Conservation (phyloP, 2,888 invertebrate species). For the Helobdella robusta region DNA sequence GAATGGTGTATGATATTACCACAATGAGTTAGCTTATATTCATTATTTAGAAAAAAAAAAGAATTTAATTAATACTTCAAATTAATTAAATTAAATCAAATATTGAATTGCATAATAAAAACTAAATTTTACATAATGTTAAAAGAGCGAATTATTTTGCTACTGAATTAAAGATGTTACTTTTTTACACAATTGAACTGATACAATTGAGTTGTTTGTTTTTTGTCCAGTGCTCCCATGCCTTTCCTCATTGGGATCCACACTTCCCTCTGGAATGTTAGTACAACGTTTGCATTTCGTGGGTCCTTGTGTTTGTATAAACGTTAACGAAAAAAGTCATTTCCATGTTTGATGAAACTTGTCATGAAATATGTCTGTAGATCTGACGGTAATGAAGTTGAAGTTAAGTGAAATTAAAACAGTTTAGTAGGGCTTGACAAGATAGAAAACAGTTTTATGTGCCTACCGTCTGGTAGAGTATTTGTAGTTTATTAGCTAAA, state of each 20-base stretch:
- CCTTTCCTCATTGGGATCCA: constrained; percentile 94
- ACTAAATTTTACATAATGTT: too few relatives aligned
- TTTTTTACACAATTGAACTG: not conserved
- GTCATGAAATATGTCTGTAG: too few relatives aligned
- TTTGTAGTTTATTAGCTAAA: not conserved
- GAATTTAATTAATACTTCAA: not conserved
- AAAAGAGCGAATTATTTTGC: too few relatives aligned
- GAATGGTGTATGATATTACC: too few relatives aligned
- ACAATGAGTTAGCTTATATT: too few relatives aligned
- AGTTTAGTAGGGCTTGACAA: too few relatives aligned
- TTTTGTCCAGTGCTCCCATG: constrained; percentile 70
- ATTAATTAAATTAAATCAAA: not conserved
- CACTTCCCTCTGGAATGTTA: constrained; percentile 68
- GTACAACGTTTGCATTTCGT: too few relatives aligned
- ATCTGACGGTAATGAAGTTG: too few relatives aligned
- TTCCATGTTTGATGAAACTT: not conserved
- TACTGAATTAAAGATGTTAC: too few relatives aligned
- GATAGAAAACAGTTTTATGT: not conserved
- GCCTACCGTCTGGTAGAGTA: not conserved
- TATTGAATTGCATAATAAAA: too few relatives aligned
- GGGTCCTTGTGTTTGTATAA: constrained; percentile 30
- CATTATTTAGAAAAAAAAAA: too few relatives aligned
- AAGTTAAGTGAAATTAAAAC: too few relatives aligned
- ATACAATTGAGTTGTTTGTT: constrained; percentile 7
- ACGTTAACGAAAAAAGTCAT: not conserved